phyloP scores from a whole-genome alignment of 2,888 invertebrate genomes.

The Cantharis nigra region DNA sequence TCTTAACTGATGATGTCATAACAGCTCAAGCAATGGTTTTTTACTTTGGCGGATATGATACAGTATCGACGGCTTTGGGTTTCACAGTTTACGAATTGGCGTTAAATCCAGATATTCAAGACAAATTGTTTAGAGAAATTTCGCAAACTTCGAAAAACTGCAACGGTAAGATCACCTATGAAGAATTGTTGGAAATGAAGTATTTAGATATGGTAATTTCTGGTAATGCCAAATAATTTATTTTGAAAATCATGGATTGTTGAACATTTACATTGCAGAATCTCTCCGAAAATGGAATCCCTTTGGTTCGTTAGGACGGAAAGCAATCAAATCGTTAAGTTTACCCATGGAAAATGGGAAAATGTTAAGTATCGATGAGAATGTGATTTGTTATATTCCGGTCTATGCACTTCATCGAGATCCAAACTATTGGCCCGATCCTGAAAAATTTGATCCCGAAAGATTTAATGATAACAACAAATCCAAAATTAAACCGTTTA shows the following conservation, averaged over 20 bases:
- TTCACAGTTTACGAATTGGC: background rate
- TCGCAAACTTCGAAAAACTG: background rate
- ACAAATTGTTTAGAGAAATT: background rate
- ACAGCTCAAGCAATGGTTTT: background rate
- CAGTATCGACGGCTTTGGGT: background rate
- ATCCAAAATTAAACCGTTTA: constrained; percentile 54
- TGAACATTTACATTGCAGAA: background rate
- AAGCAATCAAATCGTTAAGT: constrained; percentile 33
- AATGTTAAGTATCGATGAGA: background rate
- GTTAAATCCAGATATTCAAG: background rate
- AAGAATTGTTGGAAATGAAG: background rate
- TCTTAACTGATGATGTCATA: background rate
- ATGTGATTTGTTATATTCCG: constrained; percentile 36
- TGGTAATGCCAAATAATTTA: background rate
- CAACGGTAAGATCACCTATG: background rate
- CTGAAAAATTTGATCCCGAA: constrained; percentile 47
- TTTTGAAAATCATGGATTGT: background rate
- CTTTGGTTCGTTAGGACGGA: constrained; percentile 2
- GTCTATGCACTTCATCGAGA: constrained; percentile 41
- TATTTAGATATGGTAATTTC: background rate
- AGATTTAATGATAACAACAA: constrained; percentile 60
- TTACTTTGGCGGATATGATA: background rate
- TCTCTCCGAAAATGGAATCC: constrained; percentile 43
- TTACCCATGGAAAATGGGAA: constrained; percentile 29
- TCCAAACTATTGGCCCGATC: constrained; percentile 42